These are phyloP conservation scores for Crocuta crocuta DNA, from an alignment of 2,113 vertebrate species.

Conservation along the genomic window DNA sequence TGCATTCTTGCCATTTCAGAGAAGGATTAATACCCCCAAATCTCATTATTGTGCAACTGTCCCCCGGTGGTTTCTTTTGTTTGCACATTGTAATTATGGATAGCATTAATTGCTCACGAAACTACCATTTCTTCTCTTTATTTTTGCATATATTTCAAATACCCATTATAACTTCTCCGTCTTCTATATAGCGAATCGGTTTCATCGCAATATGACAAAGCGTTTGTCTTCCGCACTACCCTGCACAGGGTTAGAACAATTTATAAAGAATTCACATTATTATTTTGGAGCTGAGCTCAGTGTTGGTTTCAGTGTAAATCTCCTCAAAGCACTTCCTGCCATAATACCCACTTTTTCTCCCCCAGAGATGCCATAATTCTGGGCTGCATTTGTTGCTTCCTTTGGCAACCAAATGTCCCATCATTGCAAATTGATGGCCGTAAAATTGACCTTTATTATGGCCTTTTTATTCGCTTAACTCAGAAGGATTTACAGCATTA, in stretches of 20 bases:
- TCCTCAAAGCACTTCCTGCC: constrained; percentile 47
- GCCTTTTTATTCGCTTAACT: constrained; percentile 75
- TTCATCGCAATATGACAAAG: not conserved
- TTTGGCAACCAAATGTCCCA: constrained; percentile 73
- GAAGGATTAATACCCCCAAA: constrained; percentile 71
- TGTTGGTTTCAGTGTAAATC: constrained; percentile 61
- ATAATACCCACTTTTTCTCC: not conserved
- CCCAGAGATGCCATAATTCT: constrained; percentile 53
- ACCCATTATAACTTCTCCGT: constrained; percentile 60
- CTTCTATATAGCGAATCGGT: not conserved
- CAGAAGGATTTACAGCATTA: constrained; percentile 73
- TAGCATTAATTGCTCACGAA: constrained; percentile 76
- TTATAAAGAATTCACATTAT: constrained; percentile 55
- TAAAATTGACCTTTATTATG: constrained; percentile 79
- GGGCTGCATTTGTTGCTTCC: constrained; percentile 65
- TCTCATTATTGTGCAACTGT: constrained; percentile 74
- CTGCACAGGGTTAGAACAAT: constrained; percentile 45
- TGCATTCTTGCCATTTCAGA: constrained; percentile 73
- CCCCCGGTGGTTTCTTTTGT: constrained; percentile 75
- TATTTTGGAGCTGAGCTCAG: constrained; percentile 44
- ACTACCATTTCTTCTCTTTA: constrained; percentile 69
- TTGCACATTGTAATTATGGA: constrained; percentile 76
- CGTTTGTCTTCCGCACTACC: not conserved
- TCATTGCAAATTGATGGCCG: constrained; percentile 76
- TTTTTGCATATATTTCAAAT: constrained; percentile 78